phyloP scores from a whole-genome alignment of 2,797 vertebrate species.

The Chaenodraco wilsoni region DNA sequence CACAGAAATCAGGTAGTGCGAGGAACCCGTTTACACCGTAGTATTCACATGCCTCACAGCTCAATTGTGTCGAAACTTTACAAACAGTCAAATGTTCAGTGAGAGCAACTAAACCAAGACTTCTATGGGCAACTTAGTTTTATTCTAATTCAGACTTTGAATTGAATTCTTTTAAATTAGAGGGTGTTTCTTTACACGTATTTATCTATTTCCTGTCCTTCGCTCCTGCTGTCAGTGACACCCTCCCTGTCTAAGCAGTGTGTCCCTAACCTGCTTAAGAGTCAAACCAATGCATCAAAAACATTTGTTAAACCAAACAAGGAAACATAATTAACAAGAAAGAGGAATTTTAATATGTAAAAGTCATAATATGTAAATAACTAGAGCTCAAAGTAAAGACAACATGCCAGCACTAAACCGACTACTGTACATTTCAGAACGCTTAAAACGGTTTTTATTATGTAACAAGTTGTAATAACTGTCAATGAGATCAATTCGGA shows the following conservation, averaged over 20 bases:
- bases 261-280: neutral
- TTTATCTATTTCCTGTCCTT: neutral
- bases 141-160: neutral
- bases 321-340: too few relatives aligned
- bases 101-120: neutral
- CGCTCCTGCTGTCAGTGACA: neutral
- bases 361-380: too few relatives aligned
- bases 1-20: neutral
- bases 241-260: neutral
- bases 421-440: too few relatives aligned
- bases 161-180: neutral
- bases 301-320: too few relatives aligned
- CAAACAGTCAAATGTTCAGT: neutral
- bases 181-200: neutral
- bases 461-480: too few relatives aligned
- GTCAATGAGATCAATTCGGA: too few relatives aligned
- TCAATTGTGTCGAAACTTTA: neutral
- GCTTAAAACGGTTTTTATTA: too few relatives aligned
- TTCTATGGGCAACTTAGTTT: neutral
- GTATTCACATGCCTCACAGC: too few relatives aligned
- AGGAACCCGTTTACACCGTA: neutral
- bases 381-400: too few relatives aligned
- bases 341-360: too few relatives aligned
- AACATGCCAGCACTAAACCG: too few relatives aligned
- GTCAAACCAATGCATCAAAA: too few relatives aligned